Evolutionary conservation across 2,797 vertebrate species (phyloP).

Genomic region (Huso huso): DNA sequence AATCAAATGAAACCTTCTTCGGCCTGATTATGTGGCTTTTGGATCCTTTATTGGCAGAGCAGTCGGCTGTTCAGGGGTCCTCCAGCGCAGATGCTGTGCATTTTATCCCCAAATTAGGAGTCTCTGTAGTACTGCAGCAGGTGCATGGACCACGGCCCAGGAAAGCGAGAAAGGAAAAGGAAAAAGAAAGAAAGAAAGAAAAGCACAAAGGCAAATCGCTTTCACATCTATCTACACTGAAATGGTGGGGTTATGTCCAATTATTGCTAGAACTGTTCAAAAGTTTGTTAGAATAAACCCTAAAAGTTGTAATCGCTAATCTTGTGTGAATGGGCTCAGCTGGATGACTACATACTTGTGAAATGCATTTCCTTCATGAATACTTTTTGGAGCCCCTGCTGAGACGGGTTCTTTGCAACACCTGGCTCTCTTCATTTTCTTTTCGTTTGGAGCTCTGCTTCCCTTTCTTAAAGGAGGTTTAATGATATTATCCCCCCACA

Average conservation of each 20-base stretch:
- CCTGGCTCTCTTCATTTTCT: conserved; percentile 43
- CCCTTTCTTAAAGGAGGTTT: conserved; percentile 37
- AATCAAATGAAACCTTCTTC: conserved; percentile 20
- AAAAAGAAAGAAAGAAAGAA: conserved; percentile 8
- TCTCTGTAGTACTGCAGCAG: conserved; percentile 23
- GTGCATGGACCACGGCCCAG: conserved; percentile 36
- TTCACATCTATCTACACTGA: conserved; percentile 50
- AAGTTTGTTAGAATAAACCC: conserved; percentile 47
- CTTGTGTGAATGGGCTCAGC: conserved; percentile 52
- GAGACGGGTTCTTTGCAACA: conserved; percentile 45
- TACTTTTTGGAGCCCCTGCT: conserved; percentile 47
- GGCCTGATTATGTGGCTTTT: conserved; percentile 16
- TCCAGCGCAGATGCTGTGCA: conserved; percentile 10
- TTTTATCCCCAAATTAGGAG: conserved; percentile 23
- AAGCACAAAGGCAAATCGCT: conserved; percentile 39
- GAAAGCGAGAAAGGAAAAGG: conserved; percentile 26
- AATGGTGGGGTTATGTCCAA: conserved; percentile 51
- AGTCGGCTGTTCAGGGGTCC: conserved; percentile 11
- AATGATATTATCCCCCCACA: conserved; percentile 32
- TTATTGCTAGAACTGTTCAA: conserved; percentile 57
- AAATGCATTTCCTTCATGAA: conserved; percentile 63
- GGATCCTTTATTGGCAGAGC: conserved; percentile 2
- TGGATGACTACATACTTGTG: conserved; percentile 51
- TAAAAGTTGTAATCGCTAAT: conserved; percentile 52
- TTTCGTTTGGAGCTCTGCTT: conserved; percentile 25